phyloP scores from a whole-genome alignment of 2,888 invertebrate genomes.

The Dysmachus trigonus region DNA sequence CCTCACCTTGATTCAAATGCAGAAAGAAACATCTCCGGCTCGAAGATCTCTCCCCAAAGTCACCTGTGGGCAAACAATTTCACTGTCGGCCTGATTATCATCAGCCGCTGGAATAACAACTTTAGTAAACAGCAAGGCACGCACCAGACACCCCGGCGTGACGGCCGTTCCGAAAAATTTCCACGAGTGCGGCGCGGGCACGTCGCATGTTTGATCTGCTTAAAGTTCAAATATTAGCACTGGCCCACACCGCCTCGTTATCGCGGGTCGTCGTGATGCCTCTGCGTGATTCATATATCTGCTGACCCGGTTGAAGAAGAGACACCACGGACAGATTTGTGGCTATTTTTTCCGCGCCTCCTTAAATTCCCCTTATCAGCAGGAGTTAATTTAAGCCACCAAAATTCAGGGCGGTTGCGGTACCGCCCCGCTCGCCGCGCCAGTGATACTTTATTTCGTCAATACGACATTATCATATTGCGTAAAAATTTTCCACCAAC shows the following conservation, averaged over 20 bases:
- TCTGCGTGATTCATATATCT: neutral
- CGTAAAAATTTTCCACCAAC: neutral
- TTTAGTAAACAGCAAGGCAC: constrained; percentile 10
- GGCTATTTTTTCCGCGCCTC: neutral
- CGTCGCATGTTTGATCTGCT: neutral
- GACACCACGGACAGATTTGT: neutral
- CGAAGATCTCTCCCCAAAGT: constrained; percentile 12
- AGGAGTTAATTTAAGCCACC: neutral
- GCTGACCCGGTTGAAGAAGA: neutral
- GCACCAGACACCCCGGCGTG: constrained; percentile 28
- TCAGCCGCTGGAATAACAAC: neutral
- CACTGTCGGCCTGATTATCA: constrained; percentile 34
- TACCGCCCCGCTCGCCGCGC: neutral
- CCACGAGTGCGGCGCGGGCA: neutral
- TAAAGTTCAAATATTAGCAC: neutral
- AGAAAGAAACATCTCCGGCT: neutral
- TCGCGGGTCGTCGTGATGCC: neutral
- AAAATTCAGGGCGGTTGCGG: neutral
- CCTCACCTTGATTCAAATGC: constrained; percentile 8
- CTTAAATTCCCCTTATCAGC: neutral
- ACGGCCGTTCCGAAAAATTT: constrained; percentile 15
- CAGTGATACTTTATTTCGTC: neutral
- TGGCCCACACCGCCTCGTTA: constrained; percentile 1
- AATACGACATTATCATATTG: neutral
- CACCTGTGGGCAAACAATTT: constrained; percentile 24